A percentile compares a stretch with the other conserved stretches of the same genome.
phyloP scores from a whole-genome alignment of 2,113 vertebrate species.

The Crotalus helleri region DNA sequence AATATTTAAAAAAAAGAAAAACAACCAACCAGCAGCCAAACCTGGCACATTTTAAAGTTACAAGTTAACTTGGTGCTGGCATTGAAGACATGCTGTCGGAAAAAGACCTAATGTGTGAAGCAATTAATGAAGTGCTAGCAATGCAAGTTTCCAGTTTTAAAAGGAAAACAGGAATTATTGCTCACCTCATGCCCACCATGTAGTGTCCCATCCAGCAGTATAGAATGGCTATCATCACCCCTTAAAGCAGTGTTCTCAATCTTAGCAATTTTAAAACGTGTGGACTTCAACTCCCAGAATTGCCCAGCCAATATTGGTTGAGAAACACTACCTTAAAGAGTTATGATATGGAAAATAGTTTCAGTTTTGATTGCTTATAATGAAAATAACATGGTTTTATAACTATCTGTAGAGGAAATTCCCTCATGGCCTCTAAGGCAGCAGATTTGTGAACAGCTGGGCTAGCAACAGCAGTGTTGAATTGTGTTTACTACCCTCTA shows the following conservation, averaged over 20 bases:
- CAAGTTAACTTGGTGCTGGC: neutral
- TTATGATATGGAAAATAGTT: neutral
- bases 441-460: neutral
- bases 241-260: neutral
- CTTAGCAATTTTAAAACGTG: neutral
- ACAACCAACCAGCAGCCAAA: neutral
- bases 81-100: neutral
- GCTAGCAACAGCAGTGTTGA: neutral
- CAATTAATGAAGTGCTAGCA: neutral
- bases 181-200: neutral
- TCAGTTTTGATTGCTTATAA: neutral
- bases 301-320: neutral
- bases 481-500: neutral
- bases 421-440: neutral
- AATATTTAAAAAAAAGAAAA: neutral
- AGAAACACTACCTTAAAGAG: neutral
- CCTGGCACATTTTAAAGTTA: neutral
- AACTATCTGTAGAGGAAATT: neutral
- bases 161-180: neutral
- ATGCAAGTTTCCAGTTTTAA: neutral
- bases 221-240: neutral
- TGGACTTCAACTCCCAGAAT: neutral
- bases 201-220: neutral
- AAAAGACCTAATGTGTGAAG: neutral
- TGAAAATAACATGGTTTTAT: neutral